A percentile compares a stretch with the other conserved stretches of the same genome.
phyloP scores from a whole-genome alignment of 2,797 vertebrate species.

The Rhabdophis nuchalis region DNA sequence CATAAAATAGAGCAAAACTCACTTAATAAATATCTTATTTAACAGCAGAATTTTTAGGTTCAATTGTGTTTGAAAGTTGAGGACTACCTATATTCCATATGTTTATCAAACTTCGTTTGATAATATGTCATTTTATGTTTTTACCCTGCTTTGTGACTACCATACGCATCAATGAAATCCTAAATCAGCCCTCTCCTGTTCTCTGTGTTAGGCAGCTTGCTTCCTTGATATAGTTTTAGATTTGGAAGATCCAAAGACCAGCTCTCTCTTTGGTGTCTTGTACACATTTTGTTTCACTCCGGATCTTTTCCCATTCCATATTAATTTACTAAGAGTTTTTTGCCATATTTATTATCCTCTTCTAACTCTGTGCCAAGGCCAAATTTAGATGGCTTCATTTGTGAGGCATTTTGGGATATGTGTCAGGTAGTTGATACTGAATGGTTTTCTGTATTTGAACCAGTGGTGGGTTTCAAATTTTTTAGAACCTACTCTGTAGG shows the following conservation, averaged over 20 bases:
- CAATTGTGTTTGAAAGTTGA: not conserved
- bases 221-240: not conserved
- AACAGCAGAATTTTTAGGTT: not conserved
- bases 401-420: not conserved
- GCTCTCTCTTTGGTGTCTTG: not conserved
- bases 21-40: too few species aligned
- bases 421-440: not conserved
- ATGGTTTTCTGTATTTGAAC: not conserved
- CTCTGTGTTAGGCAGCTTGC: not conserved
- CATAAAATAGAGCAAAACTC: too few species aligned
- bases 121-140: not conserved
- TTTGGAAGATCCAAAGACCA: not conserved
- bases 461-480: too few species aligned
- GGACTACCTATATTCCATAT: not conserved
- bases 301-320: not conserved
- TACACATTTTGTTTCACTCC: not conserved
- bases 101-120: not conserved
- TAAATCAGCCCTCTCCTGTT: not conserved
- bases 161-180: not conserved
- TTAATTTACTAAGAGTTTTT: not conserved
- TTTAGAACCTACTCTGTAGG: too few species aligned
- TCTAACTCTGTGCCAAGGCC: not conserved
- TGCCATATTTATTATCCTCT: not conserved
- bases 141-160: not conserved
- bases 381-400: not conserved